Evolutionary conservation across 2,113 vertebrate genomes (phyloP).

Genomic region (Salvelinus sp.): DNA sequence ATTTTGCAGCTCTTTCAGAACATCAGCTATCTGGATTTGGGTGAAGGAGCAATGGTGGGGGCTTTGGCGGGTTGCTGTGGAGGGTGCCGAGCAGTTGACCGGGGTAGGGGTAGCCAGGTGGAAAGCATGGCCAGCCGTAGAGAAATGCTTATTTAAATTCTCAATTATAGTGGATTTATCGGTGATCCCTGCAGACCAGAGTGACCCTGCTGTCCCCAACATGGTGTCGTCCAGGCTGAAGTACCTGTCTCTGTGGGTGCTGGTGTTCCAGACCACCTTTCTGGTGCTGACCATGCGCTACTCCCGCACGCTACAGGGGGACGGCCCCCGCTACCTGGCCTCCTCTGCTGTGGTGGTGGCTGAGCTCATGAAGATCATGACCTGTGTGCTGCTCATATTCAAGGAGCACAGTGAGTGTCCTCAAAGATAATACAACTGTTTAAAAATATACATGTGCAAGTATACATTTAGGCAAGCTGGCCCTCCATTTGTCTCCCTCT

Average conservation of each 20-base stretch:
- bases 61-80: too few relatives aligned
- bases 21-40: too few relatives aligned
- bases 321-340: slow-evolving; percentile 93
- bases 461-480: not conserved
- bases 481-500: too few relatives aligned
- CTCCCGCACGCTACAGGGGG: slow-evolving; percentile 91
- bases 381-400: slow-evolving; percentile 90
- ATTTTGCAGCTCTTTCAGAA: too few relatives aligned
- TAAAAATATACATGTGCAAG: not conserved
- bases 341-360: slow-evolving; percentile 95
- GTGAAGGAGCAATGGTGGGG: too few relatives aligned
- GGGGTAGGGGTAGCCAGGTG: too few relatives aligned
- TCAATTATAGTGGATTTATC: too few relatives aligned
- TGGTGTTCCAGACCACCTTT: slow-evolving; percentile 97
- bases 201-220: not conserved
- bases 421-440: not conserved
- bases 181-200: not conserved
- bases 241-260: slow-evolving; percentile 92
- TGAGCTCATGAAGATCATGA: slow-evolving; percentile 90
- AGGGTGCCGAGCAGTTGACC: too few relatives aligned
- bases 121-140: too few relatives aligned
- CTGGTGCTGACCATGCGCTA: slow-evolving; percentile 97
- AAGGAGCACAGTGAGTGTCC: slow-evolving; percentile 90
- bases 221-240: slow-evolving; percentile 87
- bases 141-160: too few relatives aligned